Conservation (phyloP, 2,888 invertebrate genomes). For the Rapana venosa region DNA sequence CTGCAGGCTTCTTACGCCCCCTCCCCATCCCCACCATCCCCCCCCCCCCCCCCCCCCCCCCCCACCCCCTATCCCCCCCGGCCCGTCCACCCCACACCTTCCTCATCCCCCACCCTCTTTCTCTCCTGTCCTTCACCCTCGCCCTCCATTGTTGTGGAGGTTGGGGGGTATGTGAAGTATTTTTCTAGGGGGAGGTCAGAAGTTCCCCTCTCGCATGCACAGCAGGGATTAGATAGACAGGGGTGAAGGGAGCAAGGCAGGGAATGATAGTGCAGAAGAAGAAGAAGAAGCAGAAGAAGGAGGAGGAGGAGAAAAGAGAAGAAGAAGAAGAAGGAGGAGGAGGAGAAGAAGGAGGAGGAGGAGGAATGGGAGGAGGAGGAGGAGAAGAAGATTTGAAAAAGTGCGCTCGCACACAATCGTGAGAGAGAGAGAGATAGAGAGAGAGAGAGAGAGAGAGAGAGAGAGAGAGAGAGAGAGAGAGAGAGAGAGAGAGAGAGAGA, state of each 20-base stretch:
- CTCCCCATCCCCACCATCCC: too few relatives aligned
- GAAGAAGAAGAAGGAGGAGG: background rate
- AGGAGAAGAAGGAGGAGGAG: background rate
- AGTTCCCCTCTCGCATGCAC: too few relatives aligned
- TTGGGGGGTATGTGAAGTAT: background rate
- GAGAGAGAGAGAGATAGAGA: background rate
- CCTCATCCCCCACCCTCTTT: too few relatives aligned
- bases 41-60: too few relatives aligned
- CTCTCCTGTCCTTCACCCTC: background rate
- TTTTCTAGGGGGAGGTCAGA: background rate
- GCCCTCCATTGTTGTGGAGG: background rate
- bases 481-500: background rate
- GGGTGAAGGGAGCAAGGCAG: background rate
- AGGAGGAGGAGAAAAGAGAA: too few relatives aligned
- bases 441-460: background rate
- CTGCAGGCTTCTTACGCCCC: too few relatives aligned
- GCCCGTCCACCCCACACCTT: too few relatives aligned
- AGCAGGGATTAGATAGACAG: background rate
- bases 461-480: background rate
- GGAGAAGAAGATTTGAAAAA: too few relatives aligned
- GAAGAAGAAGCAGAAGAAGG: background rate
- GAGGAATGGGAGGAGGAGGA: background rate
- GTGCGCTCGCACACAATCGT: background rate
- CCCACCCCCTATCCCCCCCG: too few relatives aligned
- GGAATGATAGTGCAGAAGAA: background rate